phyloP scores from a whole-genome alignment of 2,113 vertebrate genomes.

The Megaleporinus macrocephalus region DNA sequence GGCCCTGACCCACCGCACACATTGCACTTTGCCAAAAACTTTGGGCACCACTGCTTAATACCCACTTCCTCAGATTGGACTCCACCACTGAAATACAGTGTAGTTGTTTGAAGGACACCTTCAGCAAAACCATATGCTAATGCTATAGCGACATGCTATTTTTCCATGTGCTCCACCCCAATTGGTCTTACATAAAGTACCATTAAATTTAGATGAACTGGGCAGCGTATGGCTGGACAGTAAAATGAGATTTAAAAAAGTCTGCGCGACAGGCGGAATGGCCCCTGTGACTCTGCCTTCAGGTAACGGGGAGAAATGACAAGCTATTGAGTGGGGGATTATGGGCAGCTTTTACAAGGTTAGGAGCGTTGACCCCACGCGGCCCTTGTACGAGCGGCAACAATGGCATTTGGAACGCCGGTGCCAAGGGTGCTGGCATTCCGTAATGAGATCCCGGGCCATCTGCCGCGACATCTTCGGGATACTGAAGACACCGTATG shows the following conservation, averaged over 20 bases:
- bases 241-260: conserved; percentile 24
- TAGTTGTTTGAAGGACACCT: not conserved
- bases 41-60: no score
- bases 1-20: no score
- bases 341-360: conserved; percentile 56
- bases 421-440: conserved; percentile 68
- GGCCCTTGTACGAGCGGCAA: conserved; percentile 49
- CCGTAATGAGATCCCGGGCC: conserved; percentile 65
- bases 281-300: conserved; percentile 30
- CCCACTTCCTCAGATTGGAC: not conserved
- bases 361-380: conserved; percentile 56
- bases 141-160: not conserved
- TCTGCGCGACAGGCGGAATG: conserved; percentile 23
- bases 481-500: conserved; percentile 56
- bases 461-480: conserved; percentile 63
- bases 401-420: conserved; percentile 59
- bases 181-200: not conserved
- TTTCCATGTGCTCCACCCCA: not conserved
- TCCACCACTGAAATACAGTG: not conserved
- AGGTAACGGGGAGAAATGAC: conserved; percentile 48
- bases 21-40: no score
- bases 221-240: not conserved
- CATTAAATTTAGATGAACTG: not conserved
- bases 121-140: not conserved
- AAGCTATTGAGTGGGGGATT: conserved; percentile 53